Conservation (phyloP, 2,797 vertebrate genomes). For the Oreortyx pictus region DNA sequence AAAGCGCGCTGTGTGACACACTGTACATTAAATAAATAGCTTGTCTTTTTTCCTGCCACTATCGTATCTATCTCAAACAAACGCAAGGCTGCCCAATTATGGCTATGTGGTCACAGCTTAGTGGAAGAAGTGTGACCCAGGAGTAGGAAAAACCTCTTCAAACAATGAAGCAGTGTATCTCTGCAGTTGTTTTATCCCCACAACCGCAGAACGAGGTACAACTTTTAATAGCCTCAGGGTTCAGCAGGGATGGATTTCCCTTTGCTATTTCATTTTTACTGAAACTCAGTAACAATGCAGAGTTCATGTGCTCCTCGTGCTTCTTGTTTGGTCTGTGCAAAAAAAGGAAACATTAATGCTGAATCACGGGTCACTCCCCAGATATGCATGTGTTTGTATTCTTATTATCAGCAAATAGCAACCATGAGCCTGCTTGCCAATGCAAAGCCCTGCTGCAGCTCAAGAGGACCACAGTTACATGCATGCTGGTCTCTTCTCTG, state of each 20-base stretch:
- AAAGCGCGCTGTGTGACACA: slow-evolving; percentile 22
- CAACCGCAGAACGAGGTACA: not conserved
- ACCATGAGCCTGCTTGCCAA: not conserved
- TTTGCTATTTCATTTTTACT: not conserved
- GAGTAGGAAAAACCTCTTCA: slow-evolving; percentile 38
- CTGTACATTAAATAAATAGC: slow-evolving; percentile 27
- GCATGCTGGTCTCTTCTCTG: not conserved
- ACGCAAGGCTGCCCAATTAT: slow-evolving; percentile 63
- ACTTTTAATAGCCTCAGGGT: not conserved
- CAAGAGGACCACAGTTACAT: not conserved
- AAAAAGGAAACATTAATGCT: slow-evolving; percentile 3
- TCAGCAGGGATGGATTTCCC: not conserved
- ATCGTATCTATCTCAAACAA: slow-evolving; percentile 19
- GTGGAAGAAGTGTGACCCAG: not conserved
- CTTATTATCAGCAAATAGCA: not conserved
- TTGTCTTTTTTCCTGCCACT: slow-evolving; percentile 47
- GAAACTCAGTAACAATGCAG: not conserved
- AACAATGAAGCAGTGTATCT: not conserved
- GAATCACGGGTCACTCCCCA: slow-evolving; percentile 15
- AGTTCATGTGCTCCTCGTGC: not conserved
- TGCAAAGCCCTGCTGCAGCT: not conserved
- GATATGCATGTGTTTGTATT: not conserved
- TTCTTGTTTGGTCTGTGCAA: not conserved
- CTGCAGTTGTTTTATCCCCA: not conserved
- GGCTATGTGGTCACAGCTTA: slow-evolving; percentile 34